Conservation (phyloP, 2,888 invertebrate genomes). For the Petrolisthes manimaculis region DNA sequence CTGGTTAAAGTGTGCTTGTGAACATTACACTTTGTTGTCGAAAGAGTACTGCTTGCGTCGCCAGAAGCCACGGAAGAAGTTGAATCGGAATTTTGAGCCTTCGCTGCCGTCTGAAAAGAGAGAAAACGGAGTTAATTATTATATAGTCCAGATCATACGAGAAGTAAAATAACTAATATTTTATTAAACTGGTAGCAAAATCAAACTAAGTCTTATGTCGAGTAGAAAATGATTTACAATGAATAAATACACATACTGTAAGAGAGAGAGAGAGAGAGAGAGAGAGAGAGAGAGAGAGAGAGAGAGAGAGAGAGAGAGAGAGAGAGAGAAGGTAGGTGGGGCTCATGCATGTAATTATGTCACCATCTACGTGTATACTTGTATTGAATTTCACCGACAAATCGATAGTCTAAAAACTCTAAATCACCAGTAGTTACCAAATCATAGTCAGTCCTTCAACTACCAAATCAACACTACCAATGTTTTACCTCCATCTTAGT, state of each 20-base stretch:
- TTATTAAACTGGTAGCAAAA: too few species aligned
- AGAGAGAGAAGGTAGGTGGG: not conserved
- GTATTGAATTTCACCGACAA: too few species aligned
- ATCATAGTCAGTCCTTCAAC: too few species aligned
- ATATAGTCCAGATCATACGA: not conserved
- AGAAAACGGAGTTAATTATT: not conserved
- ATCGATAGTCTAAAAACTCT: too few species aligned
- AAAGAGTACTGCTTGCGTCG: constrained; percentile 88
- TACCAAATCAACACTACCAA: too few species aligned
- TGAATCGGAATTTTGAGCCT: constrained; percentile 69
- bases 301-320: constrained; percentile 5
- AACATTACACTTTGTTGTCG: constrained; percentile 71
- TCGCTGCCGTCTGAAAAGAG: constrained; percentile 48
- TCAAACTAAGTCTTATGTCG: too few species aligned
- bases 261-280: constrained; percentile 34
- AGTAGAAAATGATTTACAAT: not conserved
- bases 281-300: constrained; percentile 32
- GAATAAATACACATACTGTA: not conserved
- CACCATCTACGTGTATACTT: too few species aligned
- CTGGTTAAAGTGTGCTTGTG: not conserved
- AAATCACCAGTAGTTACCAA: too few species aligned
- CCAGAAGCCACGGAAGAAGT: constrained; percentile 90
- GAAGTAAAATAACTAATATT: not conserved
- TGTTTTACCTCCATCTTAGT: too few species aligned
- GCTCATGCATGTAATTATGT: not conserved